phyloP scores from a whole-genome alignment of 2,797 vertebrate species.

The Microcaecilia unicolor region DNA sequence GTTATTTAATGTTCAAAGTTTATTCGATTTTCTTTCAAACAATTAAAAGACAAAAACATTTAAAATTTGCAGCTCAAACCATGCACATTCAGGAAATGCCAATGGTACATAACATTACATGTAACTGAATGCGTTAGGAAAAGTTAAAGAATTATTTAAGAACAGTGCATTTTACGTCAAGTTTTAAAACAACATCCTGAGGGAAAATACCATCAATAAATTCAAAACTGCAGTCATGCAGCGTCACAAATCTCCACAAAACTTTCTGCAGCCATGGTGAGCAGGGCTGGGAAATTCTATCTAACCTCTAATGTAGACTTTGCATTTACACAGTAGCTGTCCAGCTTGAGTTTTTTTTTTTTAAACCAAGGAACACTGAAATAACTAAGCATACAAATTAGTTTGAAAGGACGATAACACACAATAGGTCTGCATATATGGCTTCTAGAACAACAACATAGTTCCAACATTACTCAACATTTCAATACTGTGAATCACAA shows the following conservation, averaged over 20 bases:
- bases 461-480: slow-evolving; percentile 26
- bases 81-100: slow-evolving; percentile 83
- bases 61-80: slow-evolving; percentile 87
- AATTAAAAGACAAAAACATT: slow-evolving; percentile 89
- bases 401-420: slow-evolving; percentile 43
- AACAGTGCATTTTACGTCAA: slow-evolving; percentile 60
- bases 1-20: slow-evolving; percentile 68
- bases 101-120: slow-evolving; percentile 74
- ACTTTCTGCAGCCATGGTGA: slow-evolving; percentile 61
- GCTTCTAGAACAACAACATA: slow-evolving; percentile 51
- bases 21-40: slow-evolving; percentile 85
- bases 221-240: slow-evolving; percentile 72
- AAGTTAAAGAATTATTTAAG: slow-evolving; percentile 50
- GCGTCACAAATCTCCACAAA: slow-evolving; percentile 61
- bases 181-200: slow-evolving; percentile 73
- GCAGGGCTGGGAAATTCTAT: slow-evolving; percentile 37
- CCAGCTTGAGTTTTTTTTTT: slow-evolving; percentile 15
- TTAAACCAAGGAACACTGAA: slow-evolving; percentile 23
- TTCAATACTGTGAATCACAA: slow-evolving; percentile 28
- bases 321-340: slow-evolving; percentile 27
- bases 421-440: slow-evolving; percentile 48
- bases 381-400: slow-evolving; percentile 30
- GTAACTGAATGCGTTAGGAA: slow-evolving; percentile 49
- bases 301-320: slow-evolving; percentile 36
- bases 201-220: slow-evolving; percentile 71